Base-by-base conservation (phyloP, 1,140 invertebrate genomes). In the Tachypleus tridentatus region DNA sequence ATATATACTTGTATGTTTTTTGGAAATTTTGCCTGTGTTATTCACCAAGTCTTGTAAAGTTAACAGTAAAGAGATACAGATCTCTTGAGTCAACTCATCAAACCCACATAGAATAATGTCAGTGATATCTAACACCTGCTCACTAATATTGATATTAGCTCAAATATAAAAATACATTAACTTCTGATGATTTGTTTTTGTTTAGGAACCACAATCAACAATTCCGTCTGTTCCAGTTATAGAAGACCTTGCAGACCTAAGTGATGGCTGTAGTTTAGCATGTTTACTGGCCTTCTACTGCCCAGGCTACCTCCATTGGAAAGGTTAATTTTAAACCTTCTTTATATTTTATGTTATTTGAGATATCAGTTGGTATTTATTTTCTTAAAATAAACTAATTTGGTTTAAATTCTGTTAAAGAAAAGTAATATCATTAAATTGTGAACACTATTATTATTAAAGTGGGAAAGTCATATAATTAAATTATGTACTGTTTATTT, bases 201-300 rank as follows among this genome's bases (percentile, higher is more conserved):
- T n/a, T 54, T 54, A n/a, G 7, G 7, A 8, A 8, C n/a, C 53
- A 54, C 7, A n/a, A n/a, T 54, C 7, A 8, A 7, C 53, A 49
- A 51, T 61, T 53, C 66, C 70, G 29, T 54, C 60, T 48, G 64
- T 71, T 51, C 68, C 68, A 6, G 51, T 66, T 49, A 58, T 84
- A 67, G 80, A 82, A 58, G 83, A 86, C 68, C 73, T 87, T 49
- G 80, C 85, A 72, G 90, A 94, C 73, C 78, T 97, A 53, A 91
- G 90, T 78, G 93, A 97, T 77, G 95, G 95, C 62, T 89, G 92
- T 56, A 89, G 87, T 59, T 78, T 98, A 64, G 90, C 91, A 60
- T 86, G 89, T 10, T 82, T 98, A 10, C 82, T 97, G 62, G 87
- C 91, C 51, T 96, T 93, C 78, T 98, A 98, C 79, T 95, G 93